A percentile compares a stretch with the other conserved stretches of the same genome.
Conservation (phyloP, 2,888 invertebrate species). For the Zeuzera pyrina region DNA sequence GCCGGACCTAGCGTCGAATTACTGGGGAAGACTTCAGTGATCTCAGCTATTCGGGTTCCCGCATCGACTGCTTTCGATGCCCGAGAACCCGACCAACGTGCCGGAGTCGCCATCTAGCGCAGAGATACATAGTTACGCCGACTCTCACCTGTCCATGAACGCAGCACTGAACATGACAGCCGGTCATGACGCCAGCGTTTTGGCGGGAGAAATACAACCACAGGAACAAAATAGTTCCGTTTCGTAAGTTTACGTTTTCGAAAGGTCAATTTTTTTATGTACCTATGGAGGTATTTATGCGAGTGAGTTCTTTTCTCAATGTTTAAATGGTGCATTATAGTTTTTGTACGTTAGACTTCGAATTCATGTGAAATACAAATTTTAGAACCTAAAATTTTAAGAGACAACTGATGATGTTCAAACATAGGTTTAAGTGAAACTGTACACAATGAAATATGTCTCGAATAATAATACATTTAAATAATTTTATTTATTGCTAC, state of each 20-base stretch:
- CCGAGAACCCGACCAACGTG: constrained; percentile 72
- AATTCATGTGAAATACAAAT: too few species aligned
- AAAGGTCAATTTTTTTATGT: constrained; percentile 11
- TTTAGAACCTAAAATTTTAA: too few species aligned
- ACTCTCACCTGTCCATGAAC: constrained; percentile 55
- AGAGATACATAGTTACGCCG: constrained; percentile 64
- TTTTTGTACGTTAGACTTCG: constrained; percentile 5
- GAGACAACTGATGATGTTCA: constrained; percentile 71
- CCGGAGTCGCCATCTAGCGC: constrained; percentile 61
- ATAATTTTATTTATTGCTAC: constrained; percentile 14
- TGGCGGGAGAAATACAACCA: constrained; percentile 51
- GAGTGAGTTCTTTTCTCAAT: constrained; percentile 6
- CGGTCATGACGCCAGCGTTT: constrained; percentile 64
- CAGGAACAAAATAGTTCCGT: constrained; percentile 54
- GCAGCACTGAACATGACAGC: constrained; percentile 69
- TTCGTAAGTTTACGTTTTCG: constrained; percentile 40
- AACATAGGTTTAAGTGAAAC: constrained; percentile 51
- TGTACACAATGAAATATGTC: constrained; percentile 39
- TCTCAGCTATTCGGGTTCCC: constrained; percentile 92
- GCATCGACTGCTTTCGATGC: constrained; percentile 79
- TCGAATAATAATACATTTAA: constrained; percentile 20
- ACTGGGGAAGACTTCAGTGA: constrained; percentile 95
- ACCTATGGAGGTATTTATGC: not conserved
- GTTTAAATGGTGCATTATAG: constrained; percentile 8
- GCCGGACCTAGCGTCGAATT: constrained; percentile 84